Evolutionary conservation across 2,888 invertebrate genomes (phyloP), one percentile per base, ranked within the genome.

Genomic region (Monopis laevigella): DNA sequence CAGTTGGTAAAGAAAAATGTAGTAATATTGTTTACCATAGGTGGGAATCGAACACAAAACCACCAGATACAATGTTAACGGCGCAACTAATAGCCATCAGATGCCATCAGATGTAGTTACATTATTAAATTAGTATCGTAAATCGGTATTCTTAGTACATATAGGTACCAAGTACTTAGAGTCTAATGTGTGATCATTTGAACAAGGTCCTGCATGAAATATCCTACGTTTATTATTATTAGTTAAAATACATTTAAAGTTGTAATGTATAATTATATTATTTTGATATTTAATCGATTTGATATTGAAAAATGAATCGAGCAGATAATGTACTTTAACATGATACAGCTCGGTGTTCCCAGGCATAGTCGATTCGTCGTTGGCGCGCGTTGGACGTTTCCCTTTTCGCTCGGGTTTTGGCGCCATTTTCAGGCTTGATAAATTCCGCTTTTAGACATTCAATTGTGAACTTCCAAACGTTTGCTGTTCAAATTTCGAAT

Each of bases 361-460:
- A 21, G 21, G 19, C 36, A 36, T 21, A 36, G 36, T 36, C 36
- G 36, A 21, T 36, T 21, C 12, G 36, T 36, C 21, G 36, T 19
- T n/a, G 36, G 21, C 5, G 18, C 10, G 11, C 21, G 5, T n/a
- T 21, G 13, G 36, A 21, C 36, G 36, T 36, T 13, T 11, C 21
- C 12, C 2, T 11, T 21, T 19, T 21, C 36, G 36, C 10, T 11
- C 21, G 32, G 13, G 2, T 21, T 21, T 36, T 21, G 21, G 36
- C 21, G 36, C 21, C 21, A 21, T 36, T 36, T 36, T 36, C 28
- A 5, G 4, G 28, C 28, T 28, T 28, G 17, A 17, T 17, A 13
- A 16, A 32, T 32, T 16, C 17, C 11, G 14, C 32, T 32, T 32
- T 16, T 16, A 3, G 4, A 30, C 8, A 7, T 7, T 8, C 12